Percentiles rank a stretch among this genome's conserved stretches.
Conservation (phyloP, 2,797 vertebrate species). For the Petrocephalus schoutedeni region DNA sequence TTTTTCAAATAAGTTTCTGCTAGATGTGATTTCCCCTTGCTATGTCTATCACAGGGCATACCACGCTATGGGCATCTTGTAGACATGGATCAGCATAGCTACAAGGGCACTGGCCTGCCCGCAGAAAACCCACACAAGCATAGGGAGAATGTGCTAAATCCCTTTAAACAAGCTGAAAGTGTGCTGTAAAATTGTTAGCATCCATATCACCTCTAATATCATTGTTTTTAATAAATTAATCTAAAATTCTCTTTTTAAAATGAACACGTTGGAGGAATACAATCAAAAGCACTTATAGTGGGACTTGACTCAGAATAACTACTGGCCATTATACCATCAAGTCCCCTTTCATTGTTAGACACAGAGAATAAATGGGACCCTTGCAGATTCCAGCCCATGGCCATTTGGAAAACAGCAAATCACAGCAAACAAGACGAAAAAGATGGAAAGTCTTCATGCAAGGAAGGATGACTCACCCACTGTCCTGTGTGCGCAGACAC, state of each 20-base stretch:
- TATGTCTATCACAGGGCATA: not conserved
- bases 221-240: not conserved
- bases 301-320: not conserved
- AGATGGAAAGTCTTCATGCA: not conserved
- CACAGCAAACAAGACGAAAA: not conserved
- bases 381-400: not conserved
- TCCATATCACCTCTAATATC: not conserved
- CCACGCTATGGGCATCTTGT: not conserved
- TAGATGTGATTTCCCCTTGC: not conserved
- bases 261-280: not conserved
- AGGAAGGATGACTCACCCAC: not conserved
- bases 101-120: not conserved
- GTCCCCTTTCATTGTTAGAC: not conserved
- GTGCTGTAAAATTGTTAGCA: not conserved
- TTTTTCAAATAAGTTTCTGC: not conserved
- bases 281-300: not conserved
- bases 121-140: not conserved
- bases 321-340: not conserved
- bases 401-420: not conserved
- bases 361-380: not conserved
- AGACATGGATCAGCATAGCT: not conserved
- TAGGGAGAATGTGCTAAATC: not conserved
- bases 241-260: not conserved
- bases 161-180: not conserved
- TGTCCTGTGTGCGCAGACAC: no score